These are phyloP conservation scores for Virgularia gustaviana DNA, from an alignment of 92 coral and sea anemone genomes.

Conservation along the genomic window DNA sequence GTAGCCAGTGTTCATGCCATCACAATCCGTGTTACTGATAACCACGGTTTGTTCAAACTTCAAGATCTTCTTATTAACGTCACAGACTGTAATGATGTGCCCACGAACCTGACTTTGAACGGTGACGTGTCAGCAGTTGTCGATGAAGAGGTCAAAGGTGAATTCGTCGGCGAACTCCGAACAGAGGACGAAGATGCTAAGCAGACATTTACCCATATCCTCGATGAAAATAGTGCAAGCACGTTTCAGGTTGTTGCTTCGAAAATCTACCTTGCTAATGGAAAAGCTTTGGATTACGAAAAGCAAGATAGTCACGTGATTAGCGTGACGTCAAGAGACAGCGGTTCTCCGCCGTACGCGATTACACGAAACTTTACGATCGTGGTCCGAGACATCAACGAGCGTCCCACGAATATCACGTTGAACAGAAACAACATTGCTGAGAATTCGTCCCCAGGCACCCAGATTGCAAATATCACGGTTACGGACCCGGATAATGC, in stretches of 20 bases:
- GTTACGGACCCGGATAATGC: constrained; percentile 69
- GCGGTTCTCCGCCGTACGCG: constrained; percentile 76
- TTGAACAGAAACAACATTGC: constrained; percentile 52
- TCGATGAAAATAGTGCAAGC: constrained; percentile 57
- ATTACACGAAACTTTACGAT: constrained; percentile 64
- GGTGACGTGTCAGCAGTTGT: constrained; percentile 58
- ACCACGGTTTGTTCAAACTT: constrained; percentile 55
- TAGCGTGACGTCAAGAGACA: constrained; percentile 66
- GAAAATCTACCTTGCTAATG: background rate
- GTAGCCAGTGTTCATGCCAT: constrained; percentile 36
- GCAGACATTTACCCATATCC: constrained; percentile 62
- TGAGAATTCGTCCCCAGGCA: constrained; percentile 79
- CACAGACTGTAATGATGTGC: constrained; percentile 76
- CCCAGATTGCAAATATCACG: constrained; percentile 68
- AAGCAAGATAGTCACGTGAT: constrained; percentile 56
- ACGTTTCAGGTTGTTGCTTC: background rate
- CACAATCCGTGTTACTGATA: constrained; percentile 66
- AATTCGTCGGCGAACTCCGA: constrained; percentile 62
- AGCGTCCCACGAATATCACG: constrained; percentile 66
- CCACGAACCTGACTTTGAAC: constrained; percentile 61
- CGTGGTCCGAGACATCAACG: constrained; percentile 69
- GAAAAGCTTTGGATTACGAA: constrained; percentile 68
- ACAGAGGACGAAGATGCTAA: constrained; percentile 84
- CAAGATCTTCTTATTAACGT: constrained; percentile 62
- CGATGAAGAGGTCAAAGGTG: constrained; percentile 61